These are phyloP conservation scores for Halichoeres trimaculatus DNA, from an alignment of 2,113 vertebrate species.

Conservation along the genomic window DNA sequence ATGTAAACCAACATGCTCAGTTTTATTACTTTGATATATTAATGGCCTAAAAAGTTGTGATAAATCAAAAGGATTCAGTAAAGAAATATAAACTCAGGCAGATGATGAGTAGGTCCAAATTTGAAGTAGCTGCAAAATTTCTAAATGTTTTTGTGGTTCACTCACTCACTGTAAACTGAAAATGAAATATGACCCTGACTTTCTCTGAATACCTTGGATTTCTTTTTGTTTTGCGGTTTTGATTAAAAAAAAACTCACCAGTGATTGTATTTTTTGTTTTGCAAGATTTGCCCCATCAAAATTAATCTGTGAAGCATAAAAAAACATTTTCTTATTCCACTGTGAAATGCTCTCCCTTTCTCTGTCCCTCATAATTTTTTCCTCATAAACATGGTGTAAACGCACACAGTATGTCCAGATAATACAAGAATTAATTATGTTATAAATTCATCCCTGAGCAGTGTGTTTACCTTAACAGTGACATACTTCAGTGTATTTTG, in stretches of 20 bases:
- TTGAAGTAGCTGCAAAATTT: neutral
- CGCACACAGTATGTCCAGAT: conserved; percentile 7
- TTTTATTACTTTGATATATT: neutral
- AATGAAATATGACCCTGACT: neutral
- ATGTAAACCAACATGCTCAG: neutral
- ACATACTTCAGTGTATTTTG: conserved; percentile 1
- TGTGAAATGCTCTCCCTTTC: neutral
- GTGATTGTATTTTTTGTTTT: neutral
- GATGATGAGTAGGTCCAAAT: neutral
- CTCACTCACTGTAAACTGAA: neutral
- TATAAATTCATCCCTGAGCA: conserved; percentile 3
- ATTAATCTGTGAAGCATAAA: neutral
- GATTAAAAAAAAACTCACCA: neutral
- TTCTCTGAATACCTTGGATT: conserved; percentile 38
- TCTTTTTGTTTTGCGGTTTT: conserved; percentile 35
- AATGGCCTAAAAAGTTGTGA: neutral
- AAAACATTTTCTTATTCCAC: neutral
- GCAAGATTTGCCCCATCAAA: neutral
- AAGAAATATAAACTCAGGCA: neutral
- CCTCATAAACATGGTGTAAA: conserved; percentile 7
- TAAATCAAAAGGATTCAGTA: conserved; percentile 7
- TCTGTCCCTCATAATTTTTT: conserved; percentile 24
- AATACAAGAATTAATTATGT: neutral
- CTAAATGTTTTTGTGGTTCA: neutral
- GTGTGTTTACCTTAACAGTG: neutral